Evolutionary conservation across 1,140 invertebrate species (phyloP).

Genomic region (Lordiphosa stackelbergi): DNA sequence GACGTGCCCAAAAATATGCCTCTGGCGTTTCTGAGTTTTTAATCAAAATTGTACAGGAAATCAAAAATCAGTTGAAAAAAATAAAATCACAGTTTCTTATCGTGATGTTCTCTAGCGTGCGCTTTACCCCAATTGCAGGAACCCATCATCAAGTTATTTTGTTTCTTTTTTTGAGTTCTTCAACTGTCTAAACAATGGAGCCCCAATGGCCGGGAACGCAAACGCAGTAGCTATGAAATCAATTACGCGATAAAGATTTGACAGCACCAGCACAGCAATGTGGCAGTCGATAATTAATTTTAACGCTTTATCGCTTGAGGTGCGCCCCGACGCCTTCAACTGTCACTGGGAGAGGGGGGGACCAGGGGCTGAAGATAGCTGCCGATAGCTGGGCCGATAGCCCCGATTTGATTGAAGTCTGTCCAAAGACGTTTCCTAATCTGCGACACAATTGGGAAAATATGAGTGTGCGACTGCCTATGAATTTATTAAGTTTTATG

Average conservation of each 20-base stretch:
- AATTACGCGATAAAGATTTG: constrained; percentile 76
- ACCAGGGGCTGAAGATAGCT: constrained; percentile 34
- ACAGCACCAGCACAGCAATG: constrained; percentile 70
- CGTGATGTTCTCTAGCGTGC: constrained; percentile 64
- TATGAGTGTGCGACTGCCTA: constrained; percentile 53
- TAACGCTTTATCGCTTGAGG: constrained; percentile 73
- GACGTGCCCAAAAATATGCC: constrained; percentile 37
- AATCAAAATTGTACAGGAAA: constrained; percentile 76
- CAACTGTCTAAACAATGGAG: constrained; percentile 44
- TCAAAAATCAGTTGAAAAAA: constrained; percentile 75
- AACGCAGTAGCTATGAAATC: constrained; percentile 75
- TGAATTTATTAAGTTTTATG: constrained; percentile 58
- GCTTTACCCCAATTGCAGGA: constrained; percentile 63
- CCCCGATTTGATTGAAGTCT: constrained; percentile 70
- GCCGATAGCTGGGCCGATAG: constrained; percentile 34
- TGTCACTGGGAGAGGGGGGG: constrained; percentile 6
- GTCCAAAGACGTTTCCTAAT: constrained; percentile 60
- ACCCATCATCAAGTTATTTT: constrained; percentile 27
- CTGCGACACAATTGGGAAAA: constrained; percentile 63
- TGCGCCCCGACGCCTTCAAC: constrained; percentile 35
- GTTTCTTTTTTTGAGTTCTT: constrained; percentile 18
- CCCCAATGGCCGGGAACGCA: constrained; percentile 45
- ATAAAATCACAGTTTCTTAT: constrained; percentile 76
- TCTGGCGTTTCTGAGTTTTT: constrained; percentile 52
- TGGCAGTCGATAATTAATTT: constrained; percentile 73